These are phyloP conservation scores for Merops nubicus DNA, from an alignment of 2,113 vertebrate genomes.

Conservation along the genomic window DNA sequence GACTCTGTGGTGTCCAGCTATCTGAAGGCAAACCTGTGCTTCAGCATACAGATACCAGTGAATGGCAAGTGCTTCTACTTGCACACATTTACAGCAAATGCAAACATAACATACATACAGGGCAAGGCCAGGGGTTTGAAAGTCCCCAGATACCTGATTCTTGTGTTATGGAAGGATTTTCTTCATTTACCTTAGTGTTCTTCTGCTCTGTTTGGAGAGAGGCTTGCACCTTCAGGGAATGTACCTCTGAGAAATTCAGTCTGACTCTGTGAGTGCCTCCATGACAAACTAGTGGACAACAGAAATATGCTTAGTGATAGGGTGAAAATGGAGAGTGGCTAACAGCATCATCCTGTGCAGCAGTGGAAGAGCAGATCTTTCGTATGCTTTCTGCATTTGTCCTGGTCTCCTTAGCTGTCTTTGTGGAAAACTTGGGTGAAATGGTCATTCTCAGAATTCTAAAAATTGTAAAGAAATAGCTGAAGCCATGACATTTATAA, in stretches of 20 bases:
- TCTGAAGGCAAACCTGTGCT: background rate
- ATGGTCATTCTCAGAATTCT: background rate
- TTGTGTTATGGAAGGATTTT: background rate
- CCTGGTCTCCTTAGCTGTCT: background rate
- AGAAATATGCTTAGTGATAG: background rate
- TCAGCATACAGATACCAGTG: fast-evolving
- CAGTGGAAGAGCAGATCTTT: background rate
- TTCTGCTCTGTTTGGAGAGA: background rate
- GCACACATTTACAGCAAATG: background rate
- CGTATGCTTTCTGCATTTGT: background rate
- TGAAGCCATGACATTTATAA: background rate
- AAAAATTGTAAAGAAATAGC: background rate
- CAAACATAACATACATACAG: background rate
- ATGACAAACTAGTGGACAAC: background rate
- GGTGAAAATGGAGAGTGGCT: background rate
- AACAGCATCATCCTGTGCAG: background rate
- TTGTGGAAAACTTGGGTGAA: background rate
- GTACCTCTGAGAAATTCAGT: background rate
- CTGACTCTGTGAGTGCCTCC: background rate
- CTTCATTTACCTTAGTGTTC: background rate
- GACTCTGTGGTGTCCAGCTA: background rate
- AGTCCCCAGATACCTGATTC: background rate
- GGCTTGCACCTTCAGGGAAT: fast-evolving
- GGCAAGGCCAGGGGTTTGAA: background rate
- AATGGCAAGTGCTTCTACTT: background rate